Base-by-base conservation (phyloP, 2,113 vertebrate genomes). In the Microtus oregoni region DNA sequence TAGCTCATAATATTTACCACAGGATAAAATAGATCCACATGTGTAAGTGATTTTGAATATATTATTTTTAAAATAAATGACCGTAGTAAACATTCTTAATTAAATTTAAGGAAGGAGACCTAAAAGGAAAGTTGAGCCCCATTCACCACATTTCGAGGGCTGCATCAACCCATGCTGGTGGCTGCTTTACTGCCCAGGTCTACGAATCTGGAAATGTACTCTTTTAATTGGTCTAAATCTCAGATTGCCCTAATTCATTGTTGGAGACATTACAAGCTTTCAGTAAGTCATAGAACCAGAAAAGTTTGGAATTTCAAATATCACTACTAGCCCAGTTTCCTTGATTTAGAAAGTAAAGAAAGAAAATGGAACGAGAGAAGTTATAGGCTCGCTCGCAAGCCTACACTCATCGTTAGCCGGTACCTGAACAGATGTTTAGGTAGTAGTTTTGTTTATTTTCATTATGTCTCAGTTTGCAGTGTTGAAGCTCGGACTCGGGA, bases 41-140 rank as follows among this genome's bases (percentile, higher is more conserved):
- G 22, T 58, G 13, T 87, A 90, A 47, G 2, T 92, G 83, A 30
- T 76, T 96, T 95, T 24, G 78, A 77, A 89, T 28, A 67, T 67
- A 82, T 35, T 41, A 47, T 85, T 30, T 72, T 92, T 94, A 75
- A 63, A 92, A 44, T 86, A 92, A 86, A 44, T 82, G 11, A 88
- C 44, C 73, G 47, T 3, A 63, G 30, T 32, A 58, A 76, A 17
- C 3, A 2, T 82, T 96, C 26, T 77, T 82, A 79, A n/a, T 95
- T 93, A 92, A 91, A 50, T 72, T 89, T 92, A 90, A 88, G 58
- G 65, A 78, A 65, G 86, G 28, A 96, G 50, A 87, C 70, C 86
- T 72, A 63, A 90, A 92, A 67, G 20, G n/a, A 58, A 65, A 92
- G 63, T 38, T 85, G 22, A 58, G 12, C 82, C 86, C 50, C 4